Percentiles rank a stretch among this genome's conserved stretches.
Evolutionary conservation across 2,888 invertebrate species (phyloP).

Genomic region (Venusia cambrica): DNA sequence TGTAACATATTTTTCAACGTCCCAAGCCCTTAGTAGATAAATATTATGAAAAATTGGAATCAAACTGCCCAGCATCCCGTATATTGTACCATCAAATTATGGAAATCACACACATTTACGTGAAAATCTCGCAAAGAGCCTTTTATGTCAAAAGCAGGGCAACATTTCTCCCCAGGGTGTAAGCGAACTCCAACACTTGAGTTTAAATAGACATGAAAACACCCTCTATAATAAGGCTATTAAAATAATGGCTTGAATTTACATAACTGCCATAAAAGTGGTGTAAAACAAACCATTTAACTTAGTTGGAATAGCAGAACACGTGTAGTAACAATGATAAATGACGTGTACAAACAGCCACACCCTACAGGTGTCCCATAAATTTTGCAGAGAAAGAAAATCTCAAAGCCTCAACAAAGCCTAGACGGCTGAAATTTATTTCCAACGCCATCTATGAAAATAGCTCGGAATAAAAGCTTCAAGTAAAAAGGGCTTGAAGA

Average conservation of each 20-base stretch:
- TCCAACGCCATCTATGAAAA: constrained; percentile 17
- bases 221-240: constrained; percentile 3
- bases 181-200: no score
- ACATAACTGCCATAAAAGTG: constrained; percentile 9
- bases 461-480: constrained; percentile 1
- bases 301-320: constrained; percentile 22
- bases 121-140: no score
- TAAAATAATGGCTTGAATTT: constrained; percentile 12
- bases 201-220: background rate
- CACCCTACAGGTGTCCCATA: constrained; percentile 30
- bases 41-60: no score
- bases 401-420: background rate
- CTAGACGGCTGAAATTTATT: no score
- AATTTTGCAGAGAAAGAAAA: constrained; percentile 11
- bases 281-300: constrained; percentile 26
- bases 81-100: no score
- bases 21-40: no score
- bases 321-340: constrained; percentile 25
- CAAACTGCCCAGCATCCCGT: no score
- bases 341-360: constrained; percentile 20
- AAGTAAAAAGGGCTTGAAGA: background rate
- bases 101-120: no score
- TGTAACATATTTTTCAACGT: no score
- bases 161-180: no score
- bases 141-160: no score